Evolutionary conservation across 2,113 vertebrate species (phyloP), one percentile per base, ranked within the genome.

Genomic region (Perca fluviatilis): DNA sequence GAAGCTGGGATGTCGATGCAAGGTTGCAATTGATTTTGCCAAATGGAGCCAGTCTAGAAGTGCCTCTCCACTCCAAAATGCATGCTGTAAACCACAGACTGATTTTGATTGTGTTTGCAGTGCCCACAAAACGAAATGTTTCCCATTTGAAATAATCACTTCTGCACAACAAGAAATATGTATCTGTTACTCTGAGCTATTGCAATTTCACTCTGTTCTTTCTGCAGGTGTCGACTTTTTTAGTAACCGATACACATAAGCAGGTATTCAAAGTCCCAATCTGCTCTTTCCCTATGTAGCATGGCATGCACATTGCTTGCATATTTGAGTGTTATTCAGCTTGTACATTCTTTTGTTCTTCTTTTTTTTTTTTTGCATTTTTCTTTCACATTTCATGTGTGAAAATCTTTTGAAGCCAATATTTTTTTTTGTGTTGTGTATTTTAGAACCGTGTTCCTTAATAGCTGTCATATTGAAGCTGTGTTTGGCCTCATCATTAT

Each of bases 251-350:
- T 91, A 80, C 88, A 76, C 53, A 61, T 51, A 63, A 80, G 53
- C 73, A 92, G 92, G 87, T 92, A 91, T 82, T 86, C n/a, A 68
- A 78, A 74, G 36, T 56, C 23, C 19, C 33, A 33, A 12, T 77
- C 50, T 80, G 74, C 57, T 49, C 9, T 63, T 21, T 73, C 9
- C 14, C 15, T 60, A 5, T 53, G 16, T 3, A 21, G 10, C 30
- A 30, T 23, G 36, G 40, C 47, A 50, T 85, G 49, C 6, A 46
- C 12, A 4, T 43, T n/a, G 11, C 33, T 66, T 72, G 60, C 30
- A 15, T 43, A 27, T 25, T 33, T 18, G 1, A n/a, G 19, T 65
- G 9, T 49, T 58, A 8, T 64, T 51, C 25, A 68, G 4, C 40
- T 27, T 74, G 8, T 16, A 5, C 0, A 18, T 11, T 47, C 56